These are phyloP conservation scores for Parotocinclus haroldoi DNA, from an alignment of 2,797 vertebrate species.

Conservation along the genomic window DNA sequence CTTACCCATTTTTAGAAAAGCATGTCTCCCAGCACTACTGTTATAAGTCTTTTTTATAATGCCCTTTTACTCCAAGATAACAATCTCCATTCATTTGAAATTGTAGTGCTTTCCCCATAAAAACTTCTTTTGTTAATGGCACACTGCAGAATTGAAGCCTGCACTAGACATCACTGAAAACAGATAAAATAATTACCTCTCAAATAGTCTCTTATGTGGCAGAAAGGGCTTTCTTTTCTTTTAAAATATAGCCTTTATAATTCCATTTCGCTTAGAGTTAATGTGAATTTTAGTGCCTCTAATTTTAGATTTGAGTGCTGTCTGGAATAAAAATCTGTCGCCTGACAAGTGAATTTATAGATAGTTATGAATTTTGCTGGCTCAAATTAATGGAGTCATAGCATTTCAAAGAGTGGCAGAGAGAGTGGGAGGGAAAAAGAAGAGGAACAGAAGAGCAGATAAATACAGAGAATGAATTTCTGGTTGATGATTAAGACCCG, in stretches of 20 bases:
- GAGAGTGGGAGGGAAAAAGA: slow-evolving; percentile 67
- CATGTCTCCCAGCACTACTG: slow-evolving; percentile 58
- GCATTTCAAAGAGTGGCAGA: slow-evolving; percentile 78
- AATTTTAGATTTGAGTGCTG: slow-evolving; percentile 88
- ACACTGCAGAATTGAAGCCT: slow-evolving; percentile 81
- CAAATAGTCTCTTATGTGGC: slow-evolving; percentile 87
- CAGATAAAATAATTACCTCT: slow-evolving; percentile 97
- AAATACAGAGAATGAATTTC: slow-evolving; percentile 68
- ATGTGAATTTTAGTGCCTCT: slow-evolving; percentile 93
- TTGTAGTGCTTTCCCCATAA: slow-evolving; percentile 87
- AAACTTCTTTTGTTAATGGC: slow-evolving; percentile 86
- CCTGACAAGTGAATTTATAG: slow-evolving; percentile 97
- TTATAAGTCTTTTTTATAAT: slow-evolving; percentile 54
- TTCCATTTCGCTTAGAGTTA: slow-evolving; percentile 84
- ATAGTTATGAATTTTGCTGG: slow-evolving; percentile 92
- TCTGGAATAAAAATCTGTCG: slow-evolving; percentile 81
- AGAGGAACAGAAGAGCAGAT: slow-evolving; percentile 69
- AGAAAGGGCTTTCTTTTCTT: slow-evolving; percentile 87
- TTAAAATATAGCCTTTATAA: slow-evolving; percentile 86
- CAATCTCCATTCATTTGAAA: slow-evolving; percentile 87
- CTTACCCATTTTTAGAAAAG: slow-evolving; percentile 66
- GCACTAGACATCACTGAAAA: slow-evolving; percentile 71
- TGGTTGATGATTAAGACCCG: slow-evolving; percentile 71
- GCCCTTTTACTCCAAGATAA: slow-evolving; percentile 68
- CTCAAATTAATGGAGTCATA: slow-evolving; percentile 89